These are phyloP conservation scores for Peromyscus maniculatus DNA, from an alignment of 2,113 vertebrate species.

Conservation along the genomic window DNA sequence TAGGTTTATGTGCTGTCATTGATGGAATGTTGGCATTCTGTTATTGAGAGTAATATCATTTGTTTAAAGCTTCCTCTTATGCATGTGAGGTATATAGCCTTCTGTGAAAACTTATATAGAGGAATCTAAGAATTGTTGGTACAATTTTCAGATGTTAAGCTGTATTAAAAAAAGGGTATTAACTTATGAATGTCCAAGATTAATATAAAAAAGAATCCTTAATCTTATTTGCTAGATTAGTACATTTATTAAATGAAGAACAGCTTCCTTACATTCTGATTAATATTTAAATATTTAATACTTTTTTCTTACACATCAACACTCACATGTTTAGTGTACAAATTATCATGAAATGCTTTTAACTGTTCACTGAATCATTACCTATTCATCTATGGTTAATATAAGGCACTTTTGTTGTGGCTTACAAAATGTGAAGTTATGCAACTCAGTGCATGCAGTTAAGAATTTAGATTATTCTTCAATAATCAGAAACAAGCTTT, in stretches of 20 bases:
- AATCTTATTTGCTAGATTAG: constrained; percentile 59
- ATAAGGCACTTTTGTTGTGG: constrained; percentile 86
- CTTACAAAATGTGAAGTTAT: constrained; percentile 85
- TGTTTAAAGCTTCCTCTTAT: not conserved
- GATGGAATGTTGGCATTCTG: constrained; percentile 16
- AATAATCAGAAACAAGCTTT: constrained; percentile 86
- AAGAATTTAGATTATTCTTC: constrained; percentile 86
- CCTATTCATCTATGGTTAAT: constrained; percentile 85
- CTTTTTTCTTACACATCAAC: constrained; percentile 78
- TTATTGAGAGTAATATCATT: constrained; percentile 42
- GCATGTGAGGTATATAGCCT: not conserved
- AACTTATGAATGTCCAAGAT: constrained; percentile 14
- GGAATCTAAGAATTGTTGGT: constrained; percentile 37
- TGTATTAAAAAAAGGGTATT: constrained; percentile 37
- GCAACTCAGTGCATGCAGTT: constrained; percentile 83
- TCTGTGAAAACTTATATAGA: not conserved
- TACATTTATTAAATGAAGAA: constrained; percentile 74
- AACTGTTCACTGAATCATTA: constrained; percentile 86
- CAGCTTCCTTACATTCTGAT: constrained; percentile 58
- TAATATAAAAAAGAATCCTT: constrained; percentile 46
- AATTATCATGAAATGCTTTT: constrained; percentile 81
- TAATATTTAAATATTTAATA: constrained; percentile 77
- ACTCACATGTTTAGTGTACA: constrained; percentile 67
- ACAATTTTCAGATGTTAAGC: not conserved
- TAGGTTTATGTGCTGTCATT: not conserved